Percentiles rank a stretch among this genome's conserved stretches.
Evolutionary conservation across 2,888 invertebrate species (phyloP).

Genomic region (Hypsopygia costalis): DNA sequence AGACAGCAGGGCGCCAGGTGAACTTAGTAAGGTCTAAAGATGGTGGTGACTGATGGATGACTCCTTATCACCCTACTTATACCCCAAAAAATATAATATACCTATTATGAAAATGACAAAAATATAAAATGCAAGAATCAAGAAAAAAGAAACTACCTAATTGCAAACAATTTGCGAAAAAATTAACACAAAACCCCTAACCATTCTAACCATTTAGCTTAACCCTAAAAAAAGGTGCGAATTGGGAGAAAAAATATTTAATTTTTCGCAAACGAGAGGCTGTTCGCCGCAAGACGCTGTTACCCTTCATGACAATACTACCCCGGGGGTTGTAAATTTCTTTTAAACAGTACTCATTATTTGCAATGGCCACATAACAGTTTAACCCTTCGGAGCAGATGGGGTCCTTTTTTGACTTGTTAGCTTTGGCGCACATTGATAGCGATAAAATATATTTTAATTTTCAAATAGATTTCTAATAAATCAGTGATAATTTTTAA

Average conservation of each 20-base stretch:
- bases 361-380: constrained; percentile 68
- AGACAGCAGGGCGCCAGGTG: too few species aligned
- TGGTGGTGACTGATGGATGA: too few species aligned
- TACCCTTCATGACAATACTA: constrained; percentile 27
- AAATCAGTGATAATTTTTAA: too few species aligned
- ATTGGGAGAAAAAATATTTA: constrained; percentile 3
- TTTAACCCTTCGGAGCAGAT: constrained; percentile 71
- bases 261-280: constrained; percentile 6
- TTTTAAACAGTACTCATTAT: constrained; percentile 71
- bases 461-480: too few species aligned
- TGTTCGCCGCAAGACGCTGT: constrained; percentile 9
- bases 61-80: too few species aligned
- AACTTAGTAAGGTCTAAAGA: too few species aligned
- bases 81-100: too few species aligned
- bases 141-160: too few species aligned
- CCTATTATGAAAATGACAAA: too few species aligned
- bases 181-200: constrained; percentile 4
- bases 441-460: constrained; percentile 15
- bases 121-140: too few species aligned
- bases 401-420: constrained; percentile 44
- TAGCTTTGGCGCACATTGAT: constrained; percentile 20
- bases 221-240: constrained; percentile 5
- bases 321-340: constrained; percentile 61
- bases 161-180: neutral
- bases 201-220: constrained; percentile 5